Percentiles rank a stretch among this genome's conserved stretches.
These are phyloP conservation scores for Oryzias curvinotus DNA, from an alignment of 2,113 vertebrate species.

Conservation along the genomic window DNA sequence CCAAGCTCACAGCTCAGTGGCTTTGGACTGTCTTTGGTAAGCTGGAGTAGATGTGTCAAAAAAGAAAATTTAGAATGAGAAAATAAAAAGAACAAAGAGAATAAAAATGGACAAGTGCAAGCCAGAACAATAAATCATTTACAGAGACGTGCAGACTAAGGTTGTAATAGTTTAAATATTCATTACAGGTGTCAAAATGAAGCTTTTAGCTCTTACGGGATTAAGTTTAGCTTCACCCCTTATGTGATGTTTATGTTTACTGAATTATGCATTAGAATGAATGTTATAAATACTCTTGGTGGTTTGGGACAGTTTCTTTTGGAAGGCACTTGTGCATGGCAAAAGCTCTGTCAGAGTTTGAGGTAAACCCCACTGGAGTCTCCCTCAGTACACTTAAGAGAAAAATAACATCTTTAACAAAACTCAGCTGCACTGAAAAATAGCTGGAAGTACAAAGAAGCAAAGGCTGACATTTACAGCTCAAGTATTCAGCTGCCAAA, in stretches of 20 bases:
- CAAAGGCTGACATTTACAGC: conserved; percentile 17
- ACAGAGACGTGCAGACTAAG: conserved; percentile 39
- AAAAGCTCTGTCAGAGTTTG: not conserved
- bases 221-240: conserved; percentile 38
- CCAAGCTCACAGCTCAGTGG: not conserved
- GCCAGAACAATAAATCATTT: conserved; percentile 58
- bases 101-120: conserved; percentile 54
- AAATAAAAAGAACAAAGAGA: conserved; percentile 49
- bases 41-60: conserved; percentile 21
- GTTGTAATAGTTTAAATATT: conserved; percentile 68
- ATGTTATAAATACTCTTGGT: conserved; percentile 44
- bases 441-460: conserved; percentile 3
- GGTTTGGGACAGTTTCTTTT: conserved; percentile 10
- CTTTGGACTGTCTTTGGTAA: conserved; percentile 23
- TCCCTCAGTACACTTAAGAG: not conserved
- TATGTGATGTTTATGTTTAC: conserved; percentile 58
- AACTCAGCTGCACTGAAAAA: not conserved
- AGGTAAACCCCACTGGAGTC: conserved; percentile 7
- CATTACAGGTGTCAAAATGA: conserved; percentile 58
- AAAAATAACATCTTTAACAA: not conserved
- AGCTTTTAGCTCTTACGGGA: conserved; percentile 55
- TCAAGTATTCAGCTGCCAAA: not conserved
- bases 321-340: not conserved
- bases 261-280: conserved; percentile 64
- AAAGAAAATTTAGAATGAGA: conserved; percentile 34